These are phyloP conservation scores for Phengaris alcon DNA, from an alignment of 2,888 invertebrate genomes.

Conservation along the genomic window DNA sequence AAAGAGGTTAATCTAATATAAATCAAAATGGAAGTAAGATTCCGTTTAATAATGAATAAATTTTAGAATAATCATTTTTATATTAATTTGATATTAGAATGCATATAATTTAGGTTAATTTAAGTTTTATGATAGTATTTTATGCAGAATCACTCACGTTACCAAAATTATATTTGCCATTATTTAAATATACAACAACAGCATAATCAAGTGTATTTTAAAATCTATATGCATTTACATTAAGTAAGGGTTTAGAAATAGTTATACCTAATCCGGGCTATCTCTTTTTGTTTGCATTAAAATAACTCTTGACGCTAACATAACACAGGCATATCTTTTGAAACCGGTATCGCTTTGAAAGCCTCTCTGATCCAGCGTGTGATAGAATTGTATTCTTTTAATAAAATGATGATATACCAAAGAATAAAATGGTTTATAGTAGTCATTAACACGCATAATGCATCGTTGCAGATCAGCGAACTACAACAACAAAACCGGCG, in stretches of 20 bases:
- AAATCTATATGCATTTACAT: too few relatives aligned
- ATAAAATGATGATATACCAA: conserved; percentile 13
- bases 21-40: conserved; percentile 35
- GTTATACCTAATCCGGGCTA: not conserved
- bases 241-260: not conserved
- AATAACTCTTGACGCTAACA: not conserved
- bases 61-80: not conserved
- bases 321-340: not conserved
- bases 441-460: conserved; percentile 45
- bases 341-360: conserved; percentile 20
- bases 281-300: not conserved
- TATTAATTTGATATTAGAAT: not conserved
- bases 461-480: conserved; percentile 89
- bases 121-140: too few relatives aligned
- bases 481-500: conserved; percentile 90
- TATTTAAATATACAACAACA: too few relatives aligned
- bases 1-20: conserved; percentile 43
- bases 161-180: too few relatives aligned
- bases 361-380: not conserved
- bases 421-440: conserved; percentile 36
- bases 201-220: too few relatives aligned
- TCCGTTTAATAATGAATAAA: not conserved
- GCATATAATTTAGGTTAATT: too few relatives aligned
- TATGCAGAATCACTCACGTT: too few relatives aligned
- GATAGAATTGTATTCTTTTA: conserved; percentile 13